phyloP scores from a whole-genome alignment of 2,888 invertebrate genomes.

The Steinernema hermaphroditum region DNA sequence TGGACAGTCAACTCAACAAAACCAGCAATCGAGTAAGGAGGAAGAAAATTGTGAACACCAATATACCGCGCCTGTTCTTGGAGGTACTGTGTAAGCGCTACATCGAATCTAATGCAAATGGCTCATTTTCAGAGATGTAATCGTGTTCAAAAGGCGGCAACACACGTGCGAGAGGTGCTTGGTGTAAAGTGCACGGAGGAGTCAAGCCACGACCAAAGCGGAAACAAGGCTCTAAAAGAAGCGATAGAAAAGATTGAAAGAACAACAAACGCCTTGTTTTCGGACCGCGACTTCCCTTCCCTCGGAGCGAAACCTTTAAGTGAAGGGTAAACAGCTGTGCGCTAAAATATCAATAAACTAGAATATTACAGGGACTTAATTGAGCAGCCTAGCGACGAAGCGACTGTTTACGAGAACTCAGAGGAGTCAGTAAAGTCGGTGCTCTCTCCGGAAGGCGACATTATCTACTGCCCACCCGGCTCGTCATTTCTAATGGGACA shows the following conservation, averaged over 20 bases:
- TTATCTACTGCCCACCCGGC: conserved; percentile 27
- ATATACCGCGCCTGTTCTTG: neutral
- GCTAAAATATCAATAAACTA: no score
- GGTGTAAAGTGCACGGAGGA: no score
- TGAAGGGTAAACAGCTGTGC: neutral
- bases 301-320: neutral
- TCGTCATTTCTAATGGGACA: conserved; percentile 37
- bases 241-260: neutral
- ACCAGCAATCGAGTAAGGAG: neutral
- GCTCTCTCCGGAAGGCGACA: neutral
- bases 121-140: no score
- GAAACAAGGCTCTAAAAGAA: no score
- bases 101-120: no score
- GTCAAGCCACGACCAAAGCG: no score
- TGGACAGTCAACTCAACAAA: conserved; percentile 44
- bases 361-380: neutral
- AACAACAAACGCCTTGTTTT: neutral
- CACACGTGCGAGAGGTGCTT: no score
- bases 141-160: no score
- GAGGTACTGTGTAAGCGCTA: no score
- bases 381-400: neutral
- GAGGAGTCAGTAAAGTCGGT: neutral
- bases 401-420: neutral
- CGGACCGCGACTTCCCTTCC: conserved; percentile 2
- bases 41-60: neutral